Evolutionary conservation across 2,888 invertebrate species (phyloP).

Genomic region (Euphydryas editha): DNA sequence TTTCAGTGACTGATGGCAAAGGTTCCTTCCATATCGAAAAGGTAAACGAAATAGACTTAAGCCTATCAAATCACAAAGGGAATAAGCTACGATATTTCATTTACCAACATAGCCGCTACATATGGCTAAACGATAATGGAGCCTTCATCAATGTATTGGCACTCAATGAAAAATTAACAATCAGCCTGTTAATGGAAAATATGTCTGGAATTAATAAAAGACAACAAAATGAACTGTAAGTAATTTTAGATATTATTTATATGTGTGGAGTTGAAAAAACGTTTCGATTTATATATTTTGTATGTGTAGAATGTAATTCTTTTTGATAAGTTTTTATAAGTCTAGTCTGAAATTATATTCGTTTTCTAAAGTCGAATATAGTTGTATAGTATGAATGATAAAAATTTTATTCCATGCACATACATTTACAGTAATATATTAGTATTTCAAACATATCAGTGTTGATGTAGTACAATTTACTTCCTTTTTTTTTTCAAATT

Average conservation of each 20-base stretch:
- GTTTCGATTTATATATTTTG: no score
- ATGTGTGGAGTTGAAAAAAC: background rate
- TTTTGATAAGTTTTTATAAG: no score
- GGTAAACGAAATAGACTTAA: conserved; percentile 71
- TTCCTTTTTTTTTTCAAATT: no score
- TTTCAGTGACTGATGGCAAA: conserved; percentile 77
- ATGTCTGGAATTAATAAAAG: conserved; percentile 79
- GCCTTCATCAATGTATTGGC: conserved; percentile 76
- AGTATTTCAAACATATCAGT: no score
- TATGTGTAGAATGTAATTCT: no score
- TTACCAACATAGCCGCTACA: conserved; percentile 82
- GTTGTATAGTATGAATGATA: no score
- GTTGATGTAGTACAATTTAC: no score
- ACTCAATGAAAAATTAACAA: conserved; percentile 76
- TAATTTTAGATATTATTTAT: conserved; percentile 36
- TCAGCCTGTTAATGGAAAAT: conserved; percentile 79
- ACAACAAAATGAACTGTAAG: conserved; percentile 84
- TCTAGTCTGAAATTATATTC: no score
- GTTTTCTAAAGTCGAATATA: no score
- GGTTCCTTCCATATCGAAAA: conserved; percentile 72
- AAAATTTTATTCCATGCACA: no score
- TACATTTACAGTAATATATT: no score
- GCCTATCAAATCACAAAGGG: conserved; percentile 70
- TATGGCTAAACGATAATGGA: conserved; percentile 80
- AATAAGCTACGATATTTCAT: conserved; percentile 79